Evolutionary conservation across 2,797 vertebrate species (phyloP).

Genomic region (Yasuhikotakia modesta): DNA sequence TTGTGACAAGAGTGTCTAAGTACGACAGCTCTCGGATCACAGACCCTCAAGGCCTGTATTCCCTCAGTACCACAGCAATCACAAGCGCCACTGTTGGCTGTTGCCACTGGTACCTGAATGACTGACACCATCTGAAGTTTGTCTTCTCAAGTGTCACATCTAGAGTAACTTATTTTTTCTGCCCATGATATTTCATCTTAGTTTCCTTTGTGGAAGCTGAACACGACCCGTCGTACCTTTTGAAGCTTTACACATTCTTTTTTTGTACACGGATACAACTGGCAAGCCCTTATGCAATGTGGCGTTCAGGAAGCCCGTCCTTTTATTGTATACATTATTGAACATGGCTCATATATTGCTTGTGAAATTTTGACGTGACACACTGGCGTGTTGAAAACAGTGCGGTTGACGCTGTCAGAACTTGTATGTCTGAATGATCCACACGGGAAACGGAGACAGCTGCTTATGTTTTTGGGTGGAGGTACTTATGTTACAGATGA

Average conservation of each 20-base stretch:
- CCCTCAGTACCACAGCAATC: conserved; percentile 13
- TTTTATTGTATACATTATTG: conserved; percentile 8
- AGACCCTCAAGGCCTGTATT: conserved; percentile 25
- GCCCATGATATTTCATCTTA: not conserved
- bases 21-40: conserved; percentile 31
- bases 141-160: conserved; percentile 9
- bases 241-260: not conserved
- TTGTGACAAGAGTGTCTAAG: conserved; percentile 29
- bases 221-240: not conserved
- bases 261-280: not conserved
- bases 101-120: conserved; percentile 13
- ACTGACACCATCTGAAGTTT: conserved; percentile 28
- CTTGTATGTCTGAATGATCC: not conserved
- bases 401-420: not conserved
- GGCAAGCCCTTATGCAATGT: not conserved
- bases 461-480: not conserved
- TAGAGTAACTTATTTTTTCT: conserved; percentile 11
- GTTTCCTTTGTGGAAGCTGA: conserved; percentile 4
- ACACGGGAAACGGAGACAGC: conserved; percentile 20
- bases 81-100: not conserved
- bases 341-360: conserved; percentile 2
- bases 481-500: conserved; percentile 39
- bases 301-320: not conserved
- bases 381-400: not conserved
- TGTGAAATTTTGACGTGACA: not conserved